A percentile compares a stretch with the other conserved stretches of the same genome.
Evolutionary conservation across 1,140 invertebrate genomes (phyloP).

Genomic region (Calliphora vicina): DNA sequence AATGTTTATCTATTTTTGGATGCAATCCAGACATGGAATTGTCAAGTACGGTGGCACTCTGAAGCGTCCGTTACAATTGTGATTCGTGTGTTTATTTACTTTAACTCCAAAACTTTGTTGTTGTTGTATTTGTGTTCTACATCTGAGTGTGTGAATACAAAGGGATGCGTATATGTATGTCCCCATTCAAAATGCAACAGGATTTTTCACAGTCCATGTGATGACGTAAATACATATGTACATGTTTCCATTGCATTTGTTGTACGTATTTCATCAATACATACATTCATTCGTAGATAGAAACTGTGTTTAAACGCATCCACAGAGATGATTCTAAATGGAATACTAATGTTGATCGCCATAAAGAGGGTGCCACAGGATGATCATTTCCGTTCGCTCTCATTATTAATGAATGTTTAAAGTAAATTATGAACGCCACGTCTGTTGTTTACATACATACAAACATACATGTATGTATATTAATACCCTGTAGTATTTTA

Average conservation of each 20-base stretch:
- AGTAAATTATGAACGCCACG: not conserved
- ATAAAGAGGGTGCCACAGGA: slow-evolving; percentile 23
- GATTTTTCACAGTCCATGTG: not conserved
- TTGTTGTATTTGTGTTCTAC: not conserved
- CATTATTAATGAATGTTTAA: slow-evolving; percentile 14
- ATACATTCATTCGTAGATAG: too few species aligned
- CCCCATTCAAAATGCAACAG: not conserved
- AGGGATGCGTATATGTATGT: not conserved
- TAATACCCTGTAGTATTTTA: not conserved
- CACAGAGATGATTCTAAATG: not conserved
- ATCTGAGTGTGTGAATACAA: too few species aligned
- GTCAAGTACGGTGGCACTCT: not conserved
- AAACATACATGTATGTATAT: not conserved
- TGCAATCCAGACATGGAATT: slow-evolving; percentile 29
- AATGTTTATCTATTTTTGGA: slow-evolving; percentile 52
- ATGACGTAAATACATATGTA: not conserved
- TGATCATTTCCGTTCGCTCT: slow-evolving; percentile 27
- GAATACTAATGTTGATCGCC: not conserved
- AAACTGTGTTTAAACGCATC: not conserved
- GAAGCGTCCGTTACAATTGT: slow-evolving; percentile 11
- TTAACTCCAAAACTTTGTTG: not conserved
- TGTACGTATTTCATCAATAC: not conserved
- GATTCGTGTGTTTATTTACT: not conserved
- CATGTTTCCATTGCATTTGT: not conserved
- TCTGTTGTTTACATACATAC: not conserved